Evolutionary conservation across 2,113 vertebrate genomes (phyloP).

Genomic region (Gymnocephalus cernua): DNA sequence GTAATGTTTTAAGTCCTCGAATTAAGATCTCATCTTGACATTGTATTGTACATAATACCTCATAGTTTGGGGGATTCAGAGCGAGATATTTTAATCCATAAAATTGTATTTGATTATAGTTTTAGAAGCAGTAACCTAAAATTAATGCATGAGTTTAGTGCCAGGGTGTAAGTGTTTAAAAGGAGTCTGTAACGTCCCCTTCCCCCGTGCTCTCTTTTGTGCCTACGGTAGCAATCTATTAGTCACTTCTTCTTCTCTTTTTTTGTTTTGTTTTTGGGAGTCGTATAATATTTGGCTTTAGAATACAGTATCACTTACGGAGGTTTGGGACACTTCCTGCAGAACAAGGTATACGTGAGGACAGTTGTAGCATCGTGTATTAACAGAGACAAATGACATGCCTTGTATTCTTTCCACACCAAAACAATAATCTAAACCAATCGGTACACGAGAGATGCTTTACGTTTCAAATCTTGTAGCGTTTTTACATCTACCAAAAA

Average conservation of each 20-base stretch:
- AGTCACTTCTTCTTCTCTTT: too few species aligned
- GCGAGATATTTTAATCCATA: conserved; percentile 93
- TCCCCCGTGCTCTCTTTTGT: conserved; percentile 5
- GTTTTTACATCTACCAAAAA: conserved; percentile 36
- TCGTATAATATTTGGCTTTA: conserved; percentile 35
- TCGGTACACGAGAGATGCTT: conserved; percentile 47
- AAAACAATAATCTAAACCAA: conserved; percentile 27
- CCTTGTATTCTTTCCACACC: conserved; percentile 21
- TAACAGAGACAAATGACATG: conserved; percentile 19
- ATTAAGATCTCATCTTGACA: conserved; percentile 56
- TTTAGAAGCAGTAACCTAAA: conserved; percentile 95
- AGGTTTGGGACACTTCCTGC: conserved; percentile 34
- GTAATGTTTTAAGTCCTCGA: conserved; percentile 54
- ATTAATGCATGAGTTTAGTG: conserved; percentile 92
- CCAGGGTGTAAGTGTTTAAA: conserved; percentile 71
- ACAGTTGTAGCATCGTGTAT: conserved; percentile 49
- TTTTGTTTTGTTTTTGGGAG: conserved; percentile 5
- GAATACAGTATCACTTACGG: conserved; percentile 34
- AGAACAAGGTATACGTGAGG: conserved; percentile 17
- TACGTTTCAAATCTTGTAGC: conserved; percentile 54
- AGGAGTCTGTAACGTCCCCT: conserved; percentile 49
- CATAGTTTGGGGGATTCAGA: conserved; percentile 88
- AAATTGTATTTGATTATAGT: conserved; percentile 88
- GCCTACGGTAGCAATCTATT: conserved; percentile 36
- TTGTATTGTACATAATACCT: conserved; percentile 87